A percentile compares a stretch with the other conserved stretches of the same genome.
Evolutionary conservation across 2,888 invertebrate species (phyloP).

Genomic region (Exocentrus adspersus): DNA sequence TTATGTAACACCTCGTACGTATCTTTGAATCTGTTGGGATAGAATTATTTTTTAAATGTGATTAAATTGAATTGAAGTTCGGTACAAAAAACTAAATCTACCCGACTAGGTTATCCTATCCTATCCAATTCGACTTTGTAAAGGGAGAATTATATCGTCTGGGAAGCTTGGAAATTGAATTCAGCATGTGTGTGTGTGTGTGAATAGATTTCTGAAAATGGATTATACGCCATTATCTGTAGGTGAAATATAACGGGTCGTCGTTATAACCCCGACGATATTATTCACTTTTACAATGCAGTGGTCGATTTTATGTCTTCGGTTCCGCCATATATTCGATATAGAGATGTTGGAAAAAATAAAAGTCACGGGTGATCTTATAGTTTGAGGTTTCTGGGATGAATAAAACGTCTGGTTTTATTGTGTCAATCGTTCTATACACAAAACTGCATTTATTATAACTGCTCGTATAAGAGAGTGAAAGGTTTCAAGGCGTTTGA

Average conservation of each 20-base stretch:
- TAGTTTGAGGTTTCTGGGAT: not conserved
- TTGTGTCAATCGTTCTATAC: too few relatives aligned
- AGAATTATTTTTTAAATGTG: too few relatives aligned
- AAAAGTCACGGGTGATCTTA: conserved; percentile 16
- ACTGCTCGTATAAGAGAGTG: too few relatives aligned
- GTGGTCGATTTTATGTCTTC: conserved; percentile 22
- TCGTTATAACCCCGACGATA: conserved; percentile 16
- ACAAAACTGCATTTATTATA: too few relatives aligned
- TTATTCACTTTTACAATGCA: conserved; percentile 25
- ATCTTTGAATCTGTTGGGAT: too few relatives aligned
- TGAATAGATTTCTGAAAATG: conserved; percentile 52
- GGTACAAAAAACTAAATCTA: conserved; percentile 60
- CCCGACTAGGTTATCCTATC: too few relatives aligned
- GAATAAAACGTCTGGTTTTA: conserved; percentile 23
- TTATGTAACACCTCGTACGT: too few relatives aligned
- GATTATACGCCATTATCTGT: conserved; percentile 40
- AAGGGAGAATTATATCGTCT: conserved; percentile 43
- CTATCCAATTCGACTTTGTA: conserved; percentile 49
- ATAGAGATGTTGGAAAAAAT: conserved; percentile 18
- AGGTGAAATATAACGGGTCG: conserved; percentile 37
- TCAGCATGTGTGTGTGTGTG: conserved; percentile 43
- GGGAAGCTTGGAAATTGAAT: conserved; percentile 48
- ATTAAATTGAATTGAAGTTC: too few relatives aligned
- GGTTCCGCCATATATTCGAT: too few relatives aligned
- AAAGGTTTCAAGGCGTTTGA: too few relatives aligned